Base-by-base conservation (phyloP, 2,888 invertebrate species). In the Cephus rjabovi region DNA sequence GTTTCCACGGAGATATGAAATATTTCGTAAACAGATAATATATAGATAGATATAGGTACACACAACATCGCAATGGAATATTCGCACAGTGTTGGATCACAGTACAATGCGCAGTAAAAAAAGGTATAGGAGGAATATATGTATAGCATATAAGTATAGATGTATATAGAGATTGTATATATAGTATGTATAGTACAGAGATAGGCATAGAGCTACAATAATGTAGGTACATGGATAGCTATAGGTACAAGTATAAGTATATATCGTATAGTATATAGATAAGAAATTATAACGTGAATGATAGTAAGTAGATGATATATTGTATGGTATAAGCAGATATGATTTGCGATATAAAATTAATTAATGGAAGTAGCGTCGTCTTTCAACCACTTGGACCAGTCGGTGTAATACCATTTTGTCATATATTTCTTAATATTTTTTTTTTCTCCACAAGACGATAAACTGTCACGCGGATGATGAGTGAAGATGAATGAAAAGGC, bases 201-300 rank as follows among this genome's bases (percentile, higher is more conserved):
- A 88, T 9, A 56, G 86, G 87, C 84, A 87, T 88, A 87, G 84
- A 85, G 80, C 87, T 87, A 88, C 85, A 86, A 86, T 56, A 71
- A 34, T 31, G 71, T 85, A 87, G 87, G 86, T 88, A 88, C 88
- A 87, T 85, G 85, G 84, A 86, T 87, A 84, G 84, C 80, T 87
- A 86, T 83, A 84, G 83, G 79, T 87, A 86, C 83, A 85, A 83
- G 82, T 81, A 78, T 81, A 83, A 80, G 79, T 81, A 80, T 79
- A 81, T 80, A 82, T 78, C 80, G 78, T 82, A 78, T 79, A 74
- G 34, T 71, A 71, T 34, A 34, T 71, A 71, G 31, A 34, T 80
- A 82, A 76, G 81, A 81, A 84, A 83, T 82, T 76, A 81, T 80
- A 79, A 81, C 79, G 79, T 79, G 77, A 77, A 75, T 23, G 79